A percentile compares a stretch with the other conserved stretches of the same genome.
phyloP scores from a whole-genome alignment of 1,140 invertebrate genomes.

The Elysia chlorotica region DNA sequence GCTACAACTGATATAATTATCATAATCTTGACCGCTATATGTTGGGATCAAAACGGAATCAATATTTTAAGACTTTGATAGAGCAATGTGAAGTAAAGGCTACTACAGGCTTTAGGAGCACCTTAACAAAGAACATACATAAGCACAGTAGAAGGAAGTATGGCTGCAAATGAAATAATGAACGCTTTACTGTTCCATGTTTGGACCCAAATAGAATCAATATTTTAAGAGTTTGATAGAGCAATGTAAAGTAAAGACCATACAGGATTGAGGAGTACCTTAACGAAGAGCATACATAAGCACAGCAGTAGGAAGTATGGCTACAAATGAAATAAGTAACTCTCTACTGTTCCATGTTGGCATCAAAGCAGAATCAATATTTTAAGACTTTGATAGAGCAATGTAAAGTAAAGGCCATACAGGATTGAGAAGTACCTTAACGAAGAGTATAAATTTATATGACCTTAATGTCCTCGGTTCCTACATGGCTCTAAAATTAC shows the following conservation, averaged over 20 bases:
- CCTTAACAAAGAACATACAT: slow-evolving; percentile 57
- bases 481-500: too few relatives aligned
- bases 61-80: too few relatives aligned
- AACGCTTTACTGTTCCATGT: neutral
- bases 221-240: too few relatives aligned
- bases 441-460: too few relatives aligned
- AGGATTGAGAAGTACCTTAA: slow-evolving; percentile 59
- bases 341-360: neutral
- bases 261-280: slow-evolving; percentile 60
- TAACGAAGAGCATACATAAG: slow-evolving; percentile 57
- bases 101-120: slow-evolving; percentile 59
- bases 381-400: too few relatives aligned
- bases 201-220: too few relatives aligned
- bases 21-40: neutral
- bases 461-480: too few relatives aligned
- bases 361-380: too few relatives aligned
- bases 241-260: too few relatives aligned
- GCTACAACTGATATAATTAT: neutral
- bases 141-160: slow-evolving; percentile 59
- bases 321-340: neutral
- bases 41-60: too few relatives aligned
- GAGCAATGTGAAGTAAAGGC: too few relatives aligned
- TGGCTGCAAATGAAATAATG: neutral
- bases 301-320: slow-evolving; percentile 55
- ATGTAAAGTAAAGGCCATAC: too few relatives aligned